Evolutionary conservation across 1,140 invertebrate genomes (phyloP).

Genomic region (Drosophila melanogaster): DNA sequence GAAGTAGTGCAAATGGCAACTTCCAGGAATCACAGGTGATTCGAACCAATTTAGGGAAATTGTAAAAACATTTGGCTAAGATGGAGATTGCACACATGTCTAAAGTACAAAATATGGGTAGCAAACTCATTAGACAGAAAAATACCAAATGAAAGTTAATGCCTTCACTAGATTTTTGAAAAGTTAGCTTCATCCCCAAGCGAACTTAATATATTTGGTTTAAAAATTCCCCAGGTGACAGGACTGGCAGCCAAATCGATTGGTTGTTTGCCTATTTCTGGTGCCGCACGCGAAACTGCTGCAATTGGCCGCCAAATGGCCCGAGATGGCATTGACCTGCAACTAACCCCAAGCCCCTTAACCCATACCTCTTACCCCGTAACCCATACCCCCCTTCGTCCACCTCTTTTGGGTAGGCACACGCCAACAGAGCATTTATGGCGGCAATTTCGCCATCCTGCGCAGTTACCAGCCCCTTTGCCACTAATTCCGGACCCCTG

Average conservation of each 20-base stretch:
- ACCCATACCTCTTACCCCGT: too few species aligned
- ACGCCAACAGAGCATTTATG: conserved; percentile 68
- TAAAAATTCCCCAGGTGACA: not conserved
- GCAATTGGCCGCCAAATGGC: conserved; percentile 59
- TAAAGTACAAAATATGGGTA: too few species aligned
- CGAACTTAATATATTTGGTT: not conserved
- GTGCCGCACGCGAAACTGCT: conserved; percentile 50
- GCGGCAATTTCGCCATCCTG: conserved; percentile 70
- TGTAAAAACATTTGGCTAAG: too few species aligned
- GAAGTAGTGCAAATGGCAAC: too few species aligned
- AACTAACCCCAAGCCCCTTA: conserved; percentile 9
- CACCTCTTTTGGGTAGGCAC: conserved; percentile 12
- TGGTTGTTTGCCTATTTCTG: conserved; percentile 9
- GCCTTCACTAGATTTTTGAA: too few species aligned
- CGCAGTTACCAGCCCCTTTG: conserved; percentile 32
- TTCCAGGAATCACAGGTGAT: too few species aligned
- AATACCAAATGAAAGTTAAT: too few species aligned
- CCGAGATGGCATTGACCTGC: conserved; percentile 73
- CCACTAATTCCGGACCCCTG: conserved; percentile 55
- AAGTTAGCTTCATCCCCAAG: too few species aligned
- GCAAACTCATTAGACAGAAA: too few species aligned
- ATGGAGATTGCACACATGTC: too few species aligned
- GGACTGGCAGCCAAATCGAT: conserved; percentile 17
- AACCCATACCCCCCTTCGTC: not conserved
- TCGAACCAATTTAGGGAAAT: too few species aligned